These are phyloP conservation scores for Melipona bicolor DNA, from an alignment of 2,888 invertebrate genomes.

Conservation along the genomic window DNA sequence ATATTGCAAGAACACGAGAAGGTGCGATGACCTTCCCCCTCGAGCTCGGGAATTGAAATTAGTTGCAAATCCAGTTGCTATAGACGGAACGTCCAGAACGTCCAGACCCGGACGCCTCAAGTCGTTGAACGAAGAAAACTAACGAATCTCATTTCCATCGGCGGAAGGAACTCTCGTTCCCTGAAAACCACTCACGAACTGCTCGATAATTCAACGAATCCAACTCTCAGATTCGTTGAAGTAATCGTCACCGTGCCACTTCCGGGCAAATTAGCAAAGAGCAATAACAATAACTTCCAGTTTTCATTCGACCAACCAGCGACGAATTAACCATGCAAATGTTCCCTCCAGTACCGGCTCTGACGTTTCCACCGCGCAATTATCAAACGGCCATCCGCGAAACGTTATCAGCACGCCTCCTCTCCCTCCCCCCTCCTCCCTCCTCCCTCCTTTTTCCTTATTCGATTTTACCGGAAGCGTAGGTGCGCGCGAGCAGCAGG, in stretches of 20 bases:
- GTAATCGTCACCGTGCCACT: neutral
- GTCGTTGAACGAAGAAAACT: neutral
- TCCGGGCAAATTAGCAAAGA: neutral
- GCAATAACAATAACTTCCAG: slow-evolving; percentile 11
- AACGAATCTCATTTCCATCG: neutral
- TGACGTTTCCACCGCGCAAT: slow-evolving; percentile 38
- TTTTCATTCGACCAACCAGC: slow-evolving; percentile 3
- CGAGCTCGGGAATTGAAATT: too few relatives aligned
- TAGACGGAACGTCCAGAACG: too few relatives aligned
- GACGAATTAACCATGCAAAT: slow-evolving; percentile 23
- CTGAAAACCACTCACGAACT: too few relatives aligned
- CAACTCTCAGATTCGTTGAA: neutral
- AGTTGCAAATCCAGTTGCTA: too few relatives aligned
- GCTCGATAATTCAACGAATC: neutral
- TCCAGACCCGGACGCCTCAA: too few relatives aligned
- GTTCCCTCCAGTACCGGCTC: slow-evolving; percentile 9
- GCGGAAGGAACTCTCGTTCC: neutral
- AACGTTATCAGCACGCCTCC: slow-evolving; percentile 14
- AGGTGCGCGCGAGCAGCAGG: slow-evolving; percentile 15
- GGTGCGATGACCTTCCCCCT: too few relatives aligned
- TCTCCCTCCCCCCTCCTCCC: neutral
- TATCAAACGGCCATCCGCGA: slow-evolving; percentile 38
- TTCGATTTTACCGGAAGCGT: slow-evolving; percentile 28
- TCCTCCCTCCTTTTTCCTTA: slow-evolving; percentile 30
- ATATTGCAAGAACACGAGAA: too few relatives aligned